Evolutionary conservation across 2,888 invertebrate genomes (phyloP), one percentile per base, ranked within the genome.

Genomic region (Oegoconia quadripuncta): DNA sequence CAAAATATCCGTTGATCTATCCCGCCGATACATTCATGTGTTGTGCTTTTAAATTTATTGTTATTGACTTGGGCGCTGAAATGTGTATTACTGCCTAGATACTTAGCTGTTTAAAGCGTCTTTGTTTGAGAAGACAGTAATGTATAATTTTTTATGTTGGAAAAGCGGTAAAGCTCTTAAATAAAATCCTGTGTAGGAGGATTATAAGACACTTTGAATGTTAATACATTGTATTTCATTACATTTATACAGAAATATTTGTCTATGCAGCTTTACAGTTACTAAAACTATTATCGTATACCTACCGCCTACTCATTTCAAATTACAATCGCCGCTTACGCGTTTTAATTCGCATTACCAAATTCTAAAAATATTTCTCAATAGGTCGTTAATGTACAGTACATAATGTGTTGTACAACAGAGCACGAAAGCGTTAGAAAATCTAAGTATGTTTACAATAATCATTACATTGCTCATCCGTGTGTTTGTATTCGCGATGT

Each of bases 401-500:
- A 39, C 13, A 23, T 27, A 27, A 27, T n/a, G 30, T 30, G 30
- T 30, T 29, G n/a, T 16, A 29, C 29, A 29, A 29, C 16, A 29
- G 27, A 7, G 6, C 53, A 54, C 47, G 47, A 52, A 52, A 57
- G 53, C 59, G 56, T 62, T 61, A 59, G 58, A 60, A 60, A 65
- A 55, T 52, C 55, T 55, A 55, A 59, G 59, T 56, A 60, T 74
- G 74, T 77, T 75, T 77, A 77, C 74, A 59, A 65, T 65, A 65
- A 70, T 71, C 62, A 72, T 76, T 72, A 74, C 58, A 67, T 60
- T 54, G 60, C 47, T 63, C 60, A 63, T 60, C 60, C 55, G 39
- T 47, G 54, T 70, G 76, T 76, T 74, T 78, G 76, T 69, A 70
- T 74, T 71, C 74, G 71, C 71, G 63, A 62, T 55, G 61, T 39